Conservation (phyloP, 1,140 invertebrate species). For the Kradibia gibbosae region DNA sequence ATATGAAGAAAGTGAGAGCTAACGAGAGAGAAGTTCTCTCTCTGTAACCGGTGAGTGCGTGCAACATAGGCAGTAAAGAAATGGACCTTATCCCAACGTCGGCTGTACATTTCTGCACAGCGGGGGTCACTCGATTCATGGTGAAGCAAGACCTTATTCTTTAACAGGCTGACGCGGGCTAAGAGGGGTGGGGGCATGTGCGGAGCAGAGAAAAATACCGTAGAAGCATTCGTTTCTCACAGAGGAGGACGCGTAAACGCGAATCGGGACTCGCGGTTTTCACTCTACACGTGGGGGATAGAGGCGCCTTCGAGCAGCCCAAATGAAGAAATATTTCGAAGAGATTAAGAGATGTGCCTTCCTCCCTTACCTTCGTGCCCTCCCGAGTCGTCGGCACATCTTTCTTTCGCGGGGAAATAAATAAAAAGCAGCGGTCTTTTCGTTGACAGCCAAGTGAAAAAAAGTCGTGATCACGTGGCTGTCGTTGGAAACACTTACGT, state of each 20-base stretch:
- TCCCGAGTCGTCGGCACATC: not conserved
- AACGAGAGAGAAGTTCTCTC: not conserved
- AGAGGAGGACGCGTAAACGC: not conserved
- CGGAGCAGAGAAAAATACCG: too few species aligned
- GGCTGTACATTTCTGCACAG: slow-evolving; percentile 34
- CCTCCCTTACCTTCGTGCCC: slow-evolving; percentile 5
- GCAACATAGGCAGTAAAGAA: slow-evolving; percentile 41
- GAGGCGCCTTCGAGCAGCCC: slow-evolving; percentile 1
- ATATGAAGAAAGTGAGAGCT: not conserved
- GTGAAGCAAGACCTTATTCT: not conserved
- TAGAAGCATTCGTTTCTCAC: slow-evolving; percentile 48
- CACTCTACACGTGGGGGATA: not conserved
- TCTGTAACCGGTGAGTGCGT: slow-evolving; percentile 20
- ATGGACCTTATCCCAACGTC: slow-evolving; percentile 5
- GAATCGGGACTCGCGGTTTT: slow-evolving; percentile 5
- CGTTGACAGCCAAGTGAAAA: not conserved
- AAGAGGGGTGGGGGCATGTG: not conserved
- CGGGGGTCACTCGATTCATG: slow-evolving; percentile 28
- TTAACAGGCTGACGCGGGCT: not conserved
- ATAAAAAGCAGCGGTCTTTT: not conserved
- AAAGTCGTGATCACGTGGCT: too few species aligned
- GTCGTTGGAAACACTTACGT: too few species aligned
- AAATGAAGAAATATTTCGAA: slow-evolving; percentile 48
- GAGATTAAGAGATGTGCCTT: slow-evolving; percentile 33
- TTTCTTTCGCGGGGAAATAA: not conserved